Conservation (phyloP, 2,113 vertebrate genomes). For the Oreochromis aureus region DNA sequence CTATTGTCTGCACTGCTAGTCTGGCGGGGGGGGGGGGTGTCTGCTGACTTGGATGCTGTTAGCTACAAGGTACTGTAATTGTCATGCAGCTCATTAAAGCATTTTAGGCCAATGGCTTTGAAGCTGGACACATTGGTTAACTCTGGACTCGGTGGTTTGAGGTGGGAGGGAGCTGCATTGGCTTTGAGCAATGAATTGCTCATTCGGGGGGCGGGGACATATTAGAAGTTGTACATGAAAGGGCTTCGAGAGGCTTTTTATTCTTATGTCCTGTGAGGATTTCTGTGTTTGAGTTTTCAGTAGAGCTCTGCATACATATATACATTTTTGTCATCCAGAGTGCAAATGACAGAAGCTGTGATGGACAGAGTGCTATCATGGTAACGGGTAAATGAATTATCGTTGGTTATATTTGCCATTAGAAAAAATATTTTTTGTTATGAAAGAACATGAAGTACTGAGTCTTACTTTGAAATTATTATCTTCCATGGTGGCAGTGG, state of each 20-base stretch:
- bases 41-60: background rate
- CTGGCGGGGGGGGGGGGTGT: fast-evolving
- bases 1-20: background rate
- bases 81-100: constrained; percentile 21
- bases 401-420: background rate
- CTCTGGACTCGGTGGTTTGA: background rate
- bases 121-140: background rate
- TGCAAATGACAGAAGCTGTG: background rate
- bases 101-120: background rate
- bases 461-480: background rate
- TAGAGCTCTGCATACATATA: background rate
- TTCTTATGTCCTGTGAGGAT: background rate
- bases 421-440: background rate
- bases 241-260: background rate
- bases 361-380: background rate
- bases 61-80: background rate
- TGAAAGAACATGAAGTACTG: background rate
- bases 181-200: background rate
- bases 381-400: background rate
- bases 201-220: background rate
- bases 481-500: fast-evolving
- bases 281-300: background rate
- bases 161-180: constrained; percentile 2
- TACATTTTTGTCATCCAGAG: background rate
- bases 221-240: background rate